Evolutionary conservation across 2,797 vertebrate species (phyloP), one percentile per base, ranked within the genome.

Genomic region (Hylomyscus alleni): DNA sequence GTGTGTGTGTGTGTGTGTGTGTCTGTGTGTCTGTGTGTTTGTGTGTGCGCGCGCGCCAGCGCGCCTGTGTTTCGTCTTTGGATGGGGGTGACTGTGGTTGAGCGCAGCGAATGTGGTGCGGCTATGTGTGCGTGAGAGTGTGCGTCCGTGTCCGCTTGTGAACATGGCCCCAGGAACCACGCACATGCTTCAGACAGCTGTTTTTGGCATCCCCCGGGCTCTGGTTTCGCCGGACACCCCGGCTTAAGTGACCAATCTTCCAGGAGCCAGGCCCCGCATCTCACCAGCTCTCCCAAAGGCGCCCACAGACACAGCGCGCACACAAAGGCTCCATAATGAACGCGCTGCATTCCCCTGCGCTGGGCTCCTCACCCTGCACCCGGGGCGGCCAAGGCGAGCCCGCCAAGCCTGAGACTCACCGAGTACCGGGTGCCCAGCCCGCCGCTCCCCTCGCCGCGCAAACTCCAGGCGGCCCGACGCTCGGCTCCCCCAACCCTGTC

Each of bases 321-420:
- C 97, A 96, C 97, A 98, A 97, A 97, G 96, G 93, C 93, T 95
- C 97, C 96, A 97, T 95, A 95, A 97, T 94, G 92, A 96, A 96
- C 37, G 73, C 95, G 78, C 94, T 84, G 96, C 91, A 93, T 96
- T 95, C 84, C 86, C 94, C 89, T 40, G 96, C 44, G 34, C 90
- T 91, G 24, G 56, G 80, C 92, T 95, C 52, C 76, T 86, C 89
- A 85, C 44, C 93, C 95, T 3, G 78, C 86, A 95, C 77, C 91
- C 88, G 29, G 31, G 20, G 95, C 44, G 65, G 94, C 90, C 94
- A 26, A 85, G 89, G 89, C 50, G 26, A 97, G 93, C 93, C 96
- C 92, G 89, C 95, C 94, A 86, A 96, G 77, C 93, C 44, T 1
- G 82, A 65, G 90, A 96, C 80, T 89, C 82, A 37, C 85, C 11